These are phyloP conservation scores for Ganaspis brasiliensis DNA, from an alignment of 2,888 invertebrate species.

Conservation along the genomic window DNA sequence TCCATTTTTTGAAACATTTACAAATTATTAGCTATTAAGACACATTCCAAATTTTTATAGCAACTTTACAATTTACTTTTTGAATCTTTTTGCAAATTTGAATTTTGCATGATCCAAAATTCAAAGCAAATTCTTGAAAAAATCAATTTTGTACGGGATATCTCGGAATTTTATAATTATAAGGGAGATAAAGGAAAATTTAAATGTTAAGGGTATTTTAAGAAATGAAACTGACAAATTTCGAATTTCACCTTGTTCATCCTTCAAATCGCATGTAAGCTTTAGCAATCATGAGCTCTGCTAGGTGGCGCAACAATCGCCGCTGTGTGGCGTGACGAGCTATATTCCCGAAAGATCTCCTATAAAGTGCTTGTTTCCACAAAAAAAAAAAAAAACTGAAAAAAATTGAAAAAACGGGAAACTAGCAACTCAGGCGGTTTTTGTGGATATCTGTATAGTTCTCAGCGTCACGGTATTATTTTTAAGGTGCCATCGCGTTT, in stretches of 20 bases:
- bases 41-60: too few relatives aligned
- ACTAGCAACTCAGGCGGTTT: conserved; percentile 59
- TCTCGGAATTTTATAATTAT: too few relatives aligned
- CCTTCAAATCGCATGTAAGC: conserved; percentile 36
- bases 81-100: too few relatives aligned
- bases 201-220: background rate
- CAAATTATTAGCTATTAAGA: background rate
- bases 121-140: too few relatives aligned
- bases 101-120: too few relatives aligned
- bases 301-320: conserved; percentile 35
- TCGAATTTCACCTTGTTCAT: conserved; percentile 13
- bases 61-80: too few relatives aligned
- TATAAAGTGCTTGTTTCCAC: background rate
- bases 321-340: conserved; percentile 26
- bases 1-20: background rate
- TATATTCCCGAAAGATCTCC: background rate
- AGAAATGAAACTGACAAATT: background rate
- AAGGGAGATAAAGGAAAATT: background rate
- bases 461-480: conserved; percentile 79
- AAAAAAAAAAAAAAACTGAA: background rate
- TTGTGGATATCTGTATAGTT: conserved; percentile 69
- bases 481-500: conserved; percentile 77
- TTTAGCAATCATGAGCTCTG: conserved; percentile 41
- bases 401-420: conserved; percentile 47
- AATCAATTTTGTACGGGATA: too few relatives aligned